Evolutionary conservation across 2,113 vertebrate species (phyloP).

Genomic region (Ailuropoda melanoleuca): DNA sequence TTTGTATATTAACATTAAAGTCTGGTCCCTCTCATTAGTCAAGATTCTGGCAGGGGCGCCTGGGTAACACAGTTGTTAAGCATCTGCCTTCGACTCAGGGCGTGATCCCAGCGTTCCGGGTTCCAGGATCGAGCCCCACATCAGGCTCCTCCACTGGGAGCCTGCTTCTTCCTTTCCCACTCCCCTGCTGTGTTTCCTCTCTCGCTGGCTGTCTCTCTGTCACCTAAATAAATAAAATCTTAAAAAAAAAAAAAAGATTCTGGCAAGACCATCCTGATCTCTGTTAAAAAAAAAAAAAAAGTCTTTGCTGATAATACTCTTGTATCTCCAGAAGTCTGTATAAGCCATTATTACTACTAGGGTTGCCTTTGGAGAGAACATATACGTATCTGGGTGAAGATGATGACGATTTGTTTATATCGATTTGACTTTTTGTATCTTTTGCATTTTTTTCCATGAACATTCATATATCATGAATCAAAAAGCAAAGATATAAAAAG

Average conservation of each 20-base stretch:
- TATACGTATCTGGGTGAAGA: background rate
- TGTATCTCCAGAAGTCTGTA: background rate
- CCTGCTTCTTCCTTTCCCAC: too few species aligned
- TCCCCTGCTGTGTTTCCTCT: too few species aligned
- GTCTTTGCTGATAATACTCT: background rate
- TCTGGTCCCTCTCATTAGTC: background rate
- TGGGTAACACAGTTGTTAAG: too few species aligned
- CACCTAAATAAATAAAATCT: too few species aligned
- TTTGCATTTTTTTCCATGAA: background rate
- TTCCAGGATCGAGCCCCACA: too few species aligned
- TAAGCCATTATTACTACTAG: background rate
- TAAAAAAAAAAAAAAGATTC: background rate
- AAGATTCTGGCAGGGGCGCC: background rate
- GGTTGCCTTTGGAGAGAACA: background rate
- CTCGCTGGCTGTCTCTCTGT: too few species aligned
- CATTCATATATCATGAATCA: background rate
- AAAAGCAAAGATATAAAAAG: background rate
- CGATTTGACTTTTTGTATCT: background rate
- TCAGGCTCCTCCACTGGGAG: too few species aligned
- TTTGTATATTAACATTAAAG: background rate
- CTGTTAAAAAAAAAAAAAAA: background rate
- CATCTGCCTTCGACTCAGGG: too few species aligned
- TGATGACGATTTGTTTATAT: background rate
- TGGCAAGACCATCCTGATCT: background rate
- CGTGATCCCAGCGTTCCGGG: too few species aligned